phyloP scores from a whole-genome alignment of 2,113 vertebrate genomes.

The Tupaia tana region DNA sequence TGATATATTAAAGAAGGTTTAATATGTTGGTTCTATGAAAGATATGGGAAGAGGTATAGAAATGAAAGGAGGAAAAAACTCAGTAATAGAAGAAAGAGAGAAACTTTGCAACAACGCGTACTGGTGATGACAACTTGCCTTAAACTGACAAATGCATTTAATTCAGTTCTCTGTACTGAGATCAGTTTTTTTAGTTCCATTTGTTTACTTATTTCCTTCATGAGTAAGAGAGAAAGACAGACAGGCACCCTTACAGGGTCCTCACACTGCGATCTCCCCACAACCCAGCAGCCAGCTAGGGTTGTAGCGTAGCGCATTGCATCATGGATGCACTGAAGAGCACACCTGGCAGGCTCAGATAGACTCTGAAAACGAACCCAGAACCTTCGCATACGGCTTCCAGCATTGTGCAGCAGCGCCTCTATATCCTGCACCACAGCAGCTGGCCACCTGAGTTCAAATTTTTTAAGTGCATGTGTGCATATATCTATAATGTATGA shows the following conservation, averaged over 20 bases:
- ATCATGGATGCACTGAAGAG: too few species aligned
- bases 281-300: too few species aligned
- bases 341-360: too few species aligned
- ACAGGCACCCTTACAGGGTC: too few species aligned
- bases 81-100: conserved; percentile 32
- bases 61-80: conserved; percentile 30
- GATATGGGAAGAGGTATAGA: neutral
- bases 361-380: too few species aligned
- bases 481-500: neutral
- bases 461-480: neutral
- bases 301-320: too few species aligned
- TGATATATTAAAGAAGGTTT: neutral
- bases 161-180: conserved; percentile 10
- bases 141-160: conserved; percentile 46
- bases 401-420: too few species aligned
- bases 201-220: neutral
- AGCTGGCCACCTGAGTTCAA: neutral
- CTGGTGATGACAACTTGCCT: neutral
- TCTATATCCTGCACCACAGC: too few species aligned
- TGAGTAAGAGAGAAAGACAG: too few species aligned
- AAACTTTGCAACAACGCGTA: neutral
- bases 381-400: too few species aligned
- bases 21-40: neutral
- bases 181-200: neutral
- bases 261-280: too few species aligned